Conservation (phyloP, 2,113 vertebrate genomes). For the Junco hyemalis region DNA sequence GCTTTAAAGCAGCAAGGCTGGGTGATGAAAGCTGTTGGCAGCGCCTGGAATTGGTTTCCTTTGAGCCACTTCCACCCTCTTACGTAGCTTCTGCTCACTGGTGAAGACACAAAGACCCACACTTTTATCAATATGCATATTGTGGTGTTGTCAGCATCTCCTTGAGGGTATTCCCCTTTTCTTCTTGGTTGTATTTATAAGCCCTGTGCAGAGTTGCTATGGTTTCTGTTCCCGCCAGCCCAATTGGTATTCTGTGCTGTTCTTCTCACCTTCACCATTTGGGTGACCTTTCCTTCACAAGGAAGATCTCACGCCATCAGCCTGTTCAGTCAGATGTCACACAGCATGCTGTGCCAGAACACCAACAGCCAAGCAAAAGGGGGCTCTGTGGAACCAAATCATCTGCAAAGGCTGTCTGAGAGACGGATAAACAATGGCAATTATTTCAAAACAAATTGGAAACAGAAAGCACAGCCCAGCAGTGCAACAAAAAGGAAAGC, state of each 20-base stretch:
- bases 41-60: background rate
- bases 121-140: background rate
- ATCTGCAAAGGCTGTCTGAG: constrained; percentile 14
- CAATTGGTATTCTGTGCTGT: constrained; percentile 12
- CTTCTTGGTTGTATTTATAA: constrained; percentile 10
- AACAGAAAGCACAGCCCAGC: constrained; percentile 9
- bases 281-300: constrained; percentile 50
- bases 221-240: constrained; percentile 27
- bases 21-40: background rate
- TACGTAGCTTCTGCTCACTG: background rate
- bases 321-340: constrained; percentile 32
- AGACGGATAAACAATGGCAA: constrained; percentile 25
- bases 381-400: constrained; percentile 6
- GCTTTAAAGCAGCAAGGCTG: background rate
- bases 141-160: background rate
- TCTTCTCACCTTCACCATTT: constrained; percentile 47
- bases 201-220: constrained; percentile 23
- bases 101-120: background rate
- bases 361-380: background rate
- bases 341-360: background rate
- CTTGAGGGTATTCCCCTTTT: constrained; percentile 9
- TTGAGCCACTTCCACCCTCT: background rate
- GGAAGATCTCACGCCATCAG: constrained; percentile 35
- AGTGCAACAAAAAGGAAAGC: background rate
- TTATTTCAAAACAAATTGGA: constrained; percentile 38